phyloP scores from a whole-genome alignment of 2,797 vertebrate genomes.

The Limnodromus scolopaceus region DNA sequence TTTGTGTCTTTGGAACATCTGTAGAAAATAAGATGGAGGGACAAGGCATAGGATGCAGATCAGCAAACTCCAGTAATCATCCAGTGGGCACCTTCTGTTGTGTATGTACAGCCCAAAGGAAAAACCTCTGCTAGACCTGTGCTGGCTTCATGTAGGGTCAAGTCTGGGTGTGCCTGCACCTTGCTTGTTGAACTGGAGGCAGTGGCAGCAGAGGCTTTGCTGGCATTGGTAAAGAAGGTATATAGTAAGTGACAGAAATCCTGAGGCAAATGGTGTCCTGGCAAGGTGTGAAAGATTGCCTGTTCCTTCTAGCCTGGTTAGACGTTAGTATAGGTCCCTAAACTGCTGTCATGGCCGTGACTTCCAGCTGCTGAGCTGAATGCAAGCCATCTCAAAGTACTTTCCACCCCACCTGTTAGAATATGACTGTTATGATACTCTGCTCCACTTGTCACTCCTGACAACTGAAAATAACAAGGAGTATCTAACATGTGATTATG shows the following conservation, averaged over 20 bases:
- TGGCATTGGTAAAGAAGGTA: background rate
- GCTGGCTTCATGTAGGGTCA: background rate
- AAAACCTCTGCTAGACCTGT: background rate
- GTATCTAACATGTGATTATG: background rate
- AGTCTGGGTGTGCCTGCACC: background rate
- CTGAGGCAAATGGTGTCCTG: background rate
- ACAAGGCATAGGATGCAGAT: background rate
- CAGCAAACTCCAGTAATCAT: background rate
- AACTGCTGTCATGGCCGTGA: background rate
- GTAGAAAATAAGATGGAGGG: background rate
- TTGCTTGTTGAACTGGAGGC: background rate
- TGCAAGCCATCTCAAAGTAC: background rate
- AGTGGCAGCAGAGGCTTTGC: background rate
- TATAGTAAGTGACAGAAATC: background rate
- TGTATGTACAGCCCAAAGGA: accelerated
- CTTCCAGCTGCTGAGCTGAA: background rate
- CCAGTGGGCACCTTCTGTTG: accelerated
- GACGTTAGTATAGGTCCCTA: background rate
- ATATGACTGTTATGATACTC: background rate
- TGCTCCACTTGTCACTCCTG: background rate
- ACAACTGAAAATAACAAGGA: background rate
- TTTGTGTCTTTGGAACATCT: background rate
- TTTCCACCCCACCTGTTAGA: background rate
- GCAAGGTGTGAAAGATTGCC: background rate
- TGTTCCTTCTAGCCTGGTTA: background rate